phyloP scores from a whole-genome alignment of 2,888 invertebrate genomes.

The Pammene aurita region DNA sequence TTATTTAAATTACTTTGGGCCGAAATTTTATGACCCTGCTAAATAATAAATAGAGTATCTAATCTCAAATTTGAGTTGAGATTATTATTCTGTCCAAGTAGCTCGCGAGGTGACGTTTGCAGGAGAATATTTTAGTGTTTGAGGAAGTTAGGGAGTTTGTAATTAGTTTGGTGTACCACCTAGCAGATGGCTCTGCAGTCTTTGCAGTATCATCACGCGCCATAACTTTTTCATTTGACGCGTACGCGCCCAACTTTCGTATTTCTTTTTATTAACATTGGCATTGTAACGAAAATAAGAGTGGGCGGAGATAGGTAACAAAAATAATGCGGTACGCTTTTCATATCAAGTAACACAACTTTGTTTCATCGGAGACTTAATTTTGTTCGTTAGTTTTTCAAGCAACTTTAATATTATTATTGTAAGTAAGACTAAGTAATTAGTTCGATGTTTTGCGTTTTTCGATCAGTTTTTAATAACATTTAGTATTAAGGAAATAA shows the following conservation, averaged over 20 bases:
- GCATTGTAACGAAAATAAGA: constrained; percentile 81
- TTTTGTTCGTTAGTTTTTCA: constrained; percentile 1
- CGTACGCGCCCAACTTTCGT: constrained; percentile 77
- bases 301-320: constrained; percentile 55
- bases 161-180: constrained; percentile 75
- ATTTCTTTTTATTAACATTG: constrained; percentile 83
- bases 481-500: no score
- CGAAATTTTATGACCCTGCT: constrained; percentile 10
- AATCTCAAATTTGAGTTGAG: constrained; percentile 37
- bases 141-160: constrained; percentile 78
- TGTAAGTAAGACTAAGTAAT: no score
- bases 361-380: neutral
- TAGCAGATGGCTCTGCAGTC: constrained; percentile 72
- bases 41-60: constrained; percentile 30
- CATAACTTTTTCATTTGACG: constrained; percentile 83
- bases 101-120: constrained; percentile 76
- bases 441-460: no score
- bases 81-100: constrained; percentile 70
- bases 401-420: neutral
- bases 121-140: constrained; percentile 81
- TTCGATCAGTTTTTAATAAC: no score
- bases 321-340: constrained; percentile 16
- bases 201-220: constrained; percentile 81
- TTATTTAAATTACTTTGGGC: constrained; percentile 10
- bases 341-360: constrained; percentile 26